A percentile compares a stretch with the other conserved stretches of the same genome.
Evolutionary conservation across 2,113 vertebrate species (phyloP).

Genomic region (Thalassoma bifasciatum): DNA sequence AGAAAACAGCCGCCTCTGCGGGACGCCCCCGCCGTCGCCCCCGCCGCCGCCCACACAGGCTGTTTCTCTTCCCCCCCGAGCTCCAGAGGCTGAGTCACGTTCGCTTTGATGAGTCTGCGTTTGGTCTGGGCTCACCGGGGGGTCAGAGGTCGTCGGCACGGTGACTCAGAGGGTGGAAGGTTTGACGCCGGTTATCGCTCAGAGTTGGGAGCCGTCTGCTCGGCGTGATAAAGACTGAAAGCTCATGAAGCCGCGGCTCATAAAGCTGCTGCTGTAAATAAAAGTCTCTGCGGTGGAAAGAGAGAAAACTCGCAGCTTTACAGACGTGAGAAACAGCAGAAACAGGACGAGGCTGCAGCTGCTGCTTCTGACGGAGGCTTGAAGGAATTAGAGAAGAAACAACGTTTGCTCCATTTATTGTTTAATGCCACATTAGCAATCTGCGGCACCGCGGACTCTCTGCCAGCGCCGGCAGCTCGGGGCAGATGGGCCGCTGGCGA

Average conservation of each 20-base stretch:
- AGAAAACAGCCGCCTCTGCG: slow-evolving; percentile 80
- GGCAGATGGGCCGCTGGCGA: slow-evolving; percentile 82
- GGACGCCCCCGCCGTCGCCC: slow-evolving; percentile 70
- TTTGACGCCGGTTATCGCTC: no score
- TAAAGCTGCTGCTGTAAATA: neutral
- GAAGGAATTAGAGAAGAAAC: slow-evolving; percentile 73
- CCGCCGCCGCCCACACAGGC: slow-evolving; percentile 63
- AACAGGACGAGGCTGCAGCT: slow-evolving; percentile 47
- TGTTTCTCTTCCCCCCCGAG: slow-evolving; percentile 79
- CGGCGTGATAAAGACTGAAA: neutral
- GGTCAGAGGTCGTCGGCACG: neutral
- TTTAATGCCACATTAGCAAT: slow-evolving; percentile 84
- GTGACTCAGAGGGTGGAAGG: no score
- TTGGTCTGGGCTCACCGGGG: slow-evolving; percentile 45
- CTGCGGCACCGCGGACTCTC: slow-evolving; percentile 69
- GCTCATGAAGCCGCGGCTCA: neutral
- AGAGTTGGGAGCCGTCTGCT: no score
- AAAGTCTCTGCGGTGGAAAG: slow-evolving; percentile 8
- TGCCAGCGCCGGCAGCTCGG: slow-evolving; percentile 75
- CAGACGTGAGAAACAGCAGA: slow-evolving; percentile 26
- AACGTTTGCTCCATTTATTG: slow-evolving; percentile 73
- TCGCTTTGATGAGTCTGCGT: slow-evolving; percentile 65
- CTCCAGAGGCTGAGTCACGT: slow-evolving; percentile 70
- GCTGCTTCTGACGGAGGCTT: slow-evolving; percentile 57
- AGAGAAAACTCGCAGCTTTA: slow-evolving; percentile 34